These are phyloP conservation scores for Lepilemur septentrionalis DNA, from an alignment of 2,797 vertebrate genomes.

Conservation along the genomic window DNA sequence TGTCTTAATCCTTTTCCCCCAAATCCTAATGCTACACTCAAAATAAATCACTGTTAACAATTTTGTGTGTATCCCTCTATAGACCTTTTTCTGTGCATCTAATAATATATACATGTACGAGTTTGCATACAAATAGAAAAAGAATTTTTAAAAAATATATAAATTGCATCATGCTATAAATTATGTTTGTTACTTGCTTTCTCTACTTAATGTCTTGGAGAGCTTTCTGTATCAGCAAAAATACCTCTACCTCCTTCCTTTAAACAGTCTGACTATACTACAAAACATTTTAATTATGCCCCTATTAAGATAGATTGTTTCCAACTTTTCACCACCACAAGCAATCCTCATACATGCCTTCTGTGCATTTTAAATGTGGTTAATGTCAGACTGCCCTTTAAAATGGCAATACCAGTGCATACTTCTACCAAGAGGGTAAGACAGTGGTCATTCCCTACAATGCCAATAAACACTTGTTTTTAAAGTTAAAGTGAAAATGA, in stretches of 20 bases:
- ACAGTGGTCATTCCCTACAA: background rate
- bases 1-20: background rate
- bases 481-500: background rate
- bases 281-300: background rate
- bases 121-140: background rate
- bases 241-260: background rate
- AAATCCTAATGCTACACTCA: background rate
- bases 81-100: background rate
- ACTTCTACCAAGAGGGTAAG: background rate
- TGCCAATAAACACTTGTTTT: background rate
- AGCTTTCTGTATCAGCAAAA: background rate
- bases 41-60: background rate
- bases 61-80: background rate
- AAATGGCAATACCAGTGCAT: background rate
- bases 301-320: background rate
- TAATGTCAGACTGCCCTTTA: background rate
- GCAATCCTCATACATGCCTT: background rate
- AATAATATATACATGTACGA: background rate
- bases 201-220: background rate
- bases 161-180: background rate
- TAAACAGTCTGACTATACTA: background rate
- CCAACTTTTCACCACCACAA: background rate
- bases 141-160: background rate
- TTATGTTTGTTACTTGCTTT: background rate
- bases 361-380: no score